Base-by-base conservation (phyloP, 1,140 invertebrate species). In the Chelonus insularis region DNA sequence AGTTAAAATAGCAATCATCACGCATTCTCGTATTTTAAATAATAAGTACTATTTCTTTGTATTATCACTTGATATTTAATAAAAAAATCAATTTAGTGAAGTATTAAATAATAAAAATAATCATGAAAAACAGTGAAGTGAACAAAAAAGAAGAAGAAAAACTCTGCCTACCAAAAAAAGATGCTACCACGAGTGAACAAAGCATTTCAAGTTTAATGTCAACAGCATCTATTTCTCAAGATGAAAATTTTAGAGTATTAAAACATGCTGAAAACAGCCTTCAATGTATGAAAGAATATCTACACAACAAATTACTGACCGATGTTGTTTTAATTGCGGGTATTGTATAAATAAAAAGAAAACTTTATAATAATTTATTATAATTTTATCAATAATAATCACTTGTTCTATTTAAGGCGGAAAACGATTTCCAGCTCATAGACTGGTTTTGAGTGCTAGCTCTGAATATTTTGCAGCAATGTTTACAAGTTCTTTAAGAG, bases 381-480 rank as follows among this genome's bases (percentile, higher is more conserved):
- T n/a, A n/a, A n/a, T n/a, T n/a, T n/a, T n/a, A 37, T 64, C 9
- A 41, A 34, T 37, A 57, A 47, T 62, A 5, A 43, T 18, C 14
- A 43, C 12, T 18, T 1, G 5, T 43, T 8, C 41, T 55, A 39
- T 68, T 77, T 54, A 71, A 74, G 85, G 82, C 58, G 80, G 74
- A 69, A 89, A 87, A 74, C 80, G 82, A 39, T 84, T 89, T 59
- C 78, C 84, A 20, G 87, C 87, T 21, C 88, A 90, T 75, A 81
- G 87, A 55, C 71, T 96, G 60, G 91, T 97, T 57, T 84, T 97
- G 45, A 91, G 91, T 71, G 92, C 94, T 59, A 92, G 91, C 45
- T 96, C 93, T 69, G 93, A 95, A 81, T 97, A 97, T 80, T 97
- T 97, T 84, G 88, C 92, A 48, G 94, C 93, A 41, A 97, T 97